Conservation (phyloP, 2,888 invertebrate species). For the Eumerus sabulonum region DNA sequence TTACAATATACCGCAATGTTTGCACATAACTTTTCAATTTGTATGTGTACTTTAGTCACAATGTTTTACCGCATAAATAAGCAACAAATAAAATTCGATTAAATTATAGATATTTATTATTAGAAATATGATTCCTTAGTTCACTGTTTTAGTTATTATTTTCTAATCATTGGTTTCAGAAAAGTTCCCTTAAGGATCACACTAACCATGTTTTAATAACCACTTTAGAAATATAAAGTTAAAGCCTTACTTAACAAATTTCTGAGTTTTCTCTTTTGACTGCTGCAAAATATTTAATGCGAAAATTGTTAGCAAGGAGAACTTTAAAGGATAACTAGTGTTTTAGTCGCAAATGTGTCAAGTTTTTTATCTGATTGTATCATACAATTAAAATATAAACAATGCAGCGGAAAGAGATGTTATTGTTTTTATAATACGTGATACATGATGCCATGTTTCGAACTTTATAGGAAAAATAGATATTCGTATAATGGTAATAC, state of each 20-base stretch:
- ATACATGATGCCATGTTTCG: no score
- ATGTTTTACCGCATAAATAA: slow-evolving; percentile 58
- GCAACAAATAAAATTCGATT: slow-evolving; percentile 56
- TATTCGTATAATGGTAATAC: background rate
- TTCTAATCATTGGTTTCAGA: slow-evolving; percentile 83
- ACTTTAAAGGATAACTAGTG: slow-evolving; percentile 31
- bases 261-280: slow-evolving; percentile 47
- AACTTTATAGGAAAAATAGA: no score
- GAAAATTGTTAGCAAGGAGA: slow-evolving; percentile 36
- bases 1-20: no score
- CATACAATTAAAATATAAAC: no score
- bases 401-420: no score
- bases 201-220: slow-evolving; percentile 79
- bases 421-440: no score
- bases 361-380: slow-evolving; percentile 11
- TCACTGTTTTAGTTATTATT: slow-evolving; percentile 17
- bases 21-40: background rate
- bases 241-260: slow-evolving; percentile 17
- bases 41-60: slow-evolving; percentile 29
- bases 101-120: slow-evolving; percentile 35
- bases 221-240: slow-evolving; percentile 21
- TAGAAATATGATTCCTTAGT: slow-evolving; percentile 21
- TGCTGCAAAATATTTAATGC: slow-evolving; percentile 4
- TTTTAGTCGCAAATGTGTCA: slow-evolving; percentile 2
- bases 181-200: slow-evolving; percentile 85